These are phyloP conservation scores for Cettia cetti DNA, from an alignment of 2,113 vertebrate genomes.

Conservation along the genomic window DNA sequence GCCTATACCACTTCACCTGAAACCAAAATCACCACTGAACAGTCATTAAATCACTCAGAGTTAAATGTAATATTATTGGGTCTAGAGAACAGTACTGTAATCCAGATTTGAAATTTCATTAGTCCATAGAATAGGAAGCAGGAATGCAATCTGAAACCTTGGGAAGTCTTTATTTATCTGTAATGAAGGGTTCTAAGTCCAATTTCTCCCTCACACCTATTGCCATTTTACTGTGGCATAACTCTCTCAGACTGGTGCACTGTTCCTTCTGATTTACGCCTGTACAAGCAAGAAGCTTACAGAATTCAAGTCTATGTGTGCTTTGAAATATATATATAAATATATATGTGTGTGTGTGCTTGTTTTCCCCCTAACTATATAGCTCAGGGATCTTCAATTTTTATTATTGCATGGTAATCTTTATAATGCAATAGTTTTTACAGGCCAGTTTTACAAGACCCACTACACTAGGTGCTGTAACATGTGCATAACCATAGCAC, in stretches of 20 bases:
- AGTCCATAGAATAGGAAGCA: not conserved
- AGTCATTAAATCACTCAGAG: constrained; percentile 65
- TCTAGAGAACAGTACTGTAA: constrained; percentile 36
- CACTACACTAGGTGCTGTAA: not conserved
- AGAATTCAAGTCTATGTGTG: not conserved
- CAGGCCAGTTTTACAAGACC: not conserved
- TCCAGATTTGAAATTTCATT: constrained; percentile 27
- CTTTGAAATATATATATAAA: not conserved
- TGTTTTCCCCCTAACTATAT: not conserved
- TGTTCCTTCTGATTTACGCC: not conserved
- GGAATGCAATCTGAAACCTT: not conserved
- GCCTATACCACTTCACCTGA: constrained; percentile 60
- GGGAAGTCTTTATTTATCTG: constrained; percentile 21
- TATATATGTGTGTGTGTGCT: not conserved
- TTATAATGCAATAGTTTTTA: not conserved
- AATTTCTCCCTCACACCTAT: not conserved
- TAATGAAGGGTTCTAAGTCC: not conserved
- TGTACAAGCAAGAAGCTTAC: not conserved
- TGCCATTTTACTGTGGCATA: not conserved
- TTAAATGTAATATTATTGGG: constrained; percentile 53
- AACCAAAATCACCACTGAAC: constrained; percentile 54
- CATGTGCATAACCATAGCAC: fast-evolving
- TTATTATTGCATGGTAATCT: not conserved
- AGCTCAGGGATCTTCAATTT: not conserved
- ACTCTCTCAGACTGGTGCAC: not conserved